Evolutionary conservation across 2,888 invertebrate species (phyloP).

Genomic region (Anticlea derivata): DNA sequence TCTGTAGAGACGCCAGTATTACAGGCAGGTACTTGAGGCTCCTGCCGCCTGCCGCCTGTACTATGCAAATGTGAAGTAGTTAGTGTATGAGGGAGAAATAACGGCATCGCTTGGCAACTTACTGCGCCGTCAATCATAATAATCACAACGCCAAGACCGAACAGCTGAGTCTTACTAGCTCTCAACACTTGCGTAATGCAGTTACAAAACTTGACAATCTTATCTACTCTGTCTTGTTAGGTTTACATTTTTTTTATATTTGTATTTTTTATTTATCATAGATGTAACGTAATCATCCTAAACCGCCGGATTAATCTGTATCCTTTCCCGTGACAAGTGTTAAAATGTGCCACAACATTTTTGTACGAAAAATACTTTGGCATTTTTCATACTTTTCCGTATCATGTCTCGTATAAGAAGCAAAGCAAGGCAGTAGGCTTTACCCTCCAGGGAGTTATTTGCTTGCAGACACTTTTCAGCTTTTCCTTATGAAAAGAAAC

Average conservation of each 20-base stretch:
- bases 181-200: slow-evolving; percentile 6
- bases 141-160: slow-evolving; percentile 46
- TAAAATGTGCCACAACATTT: slow-evolving; percentile 38
- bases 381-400: slow-evolving; percentile 70
- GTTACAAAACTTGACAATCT: slow-evolving; percentile 1
- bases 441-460: slow-evolving; percentile 82
- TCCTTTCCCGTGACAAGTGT: slow-evolving; percentile 15
- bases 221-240: neutral
- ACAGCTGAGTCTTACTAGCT: slow-evolving; percentile 53
- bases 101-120: slow-evolving; percentile 66
- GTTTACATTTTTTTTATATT: neutral
- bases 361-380: slow-evolving; percentile 50
- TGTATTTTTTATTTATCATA: neutral
- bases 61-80: slow-evolving; percentile 75
- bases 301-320: slow-evolving; percentile 3
- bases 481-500: slow-evolving; percentile 83
- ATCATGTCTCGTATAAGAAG: slow-evolving; percentile 65
- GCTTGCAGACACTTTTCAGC: slow-evolving; percentile 83
- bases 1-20: slow-evolving; percentile 48
- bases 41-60: slow-evolving; percentile 50
- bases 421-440: slow-evolving; percentile 81
- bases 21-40: slow-evolving; percentile 48
- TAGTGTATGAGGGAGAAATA: slow-evolving; percentile 64
- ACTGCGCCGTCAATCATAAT: slow-evolving; percentile 68
- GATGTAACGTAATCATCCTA: neutral